Evolutionary conservation across 2,113 vertebrate genomes (phyloP).

Genomic region (Platycercus adscitus): DNA sequence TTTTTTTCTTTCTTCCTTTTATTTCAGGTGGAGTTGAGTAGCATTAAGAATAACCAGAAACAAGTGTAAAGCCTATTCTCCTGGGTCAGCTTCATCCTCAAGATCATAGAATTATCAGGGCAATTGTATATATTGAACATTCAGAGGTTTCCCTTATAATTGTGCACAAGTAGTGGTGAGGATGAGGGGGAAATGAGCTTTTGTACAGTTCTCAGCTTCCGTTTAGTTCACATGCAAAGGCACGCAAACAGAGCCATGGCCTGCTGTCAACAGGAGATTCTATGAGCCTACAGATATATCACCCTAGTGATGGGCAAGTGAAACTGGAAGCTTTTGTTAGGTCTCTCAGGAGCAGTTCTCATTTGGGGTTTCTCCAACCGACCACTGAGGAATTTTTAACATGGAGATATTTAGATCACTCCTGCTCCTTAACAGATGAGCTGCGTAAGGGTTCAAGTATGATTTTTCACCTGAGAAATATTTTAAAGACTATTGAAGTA

Average conservation of each 20-base stretch:
- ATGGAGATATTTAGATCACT: background rate
- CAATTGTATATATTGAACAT: background rate
- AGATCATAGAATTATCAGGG: background rate
- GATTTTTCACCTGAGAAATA: background rate
- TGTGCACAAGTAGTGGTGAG: background rate
- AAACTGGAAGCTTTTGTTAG: background rate
- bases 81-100: background rate
- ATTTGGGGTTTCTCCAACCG: background rate
- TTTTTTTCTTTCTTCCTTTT: background rate
- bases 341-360: background rate
- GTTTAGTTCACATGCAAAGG: background rate
- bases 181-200: background rate
- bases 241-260: background rate
- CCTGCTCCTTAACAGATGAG: background rate
- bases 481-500: background rate
- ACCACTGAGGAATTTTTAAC: background rate
- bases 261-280: background rate
- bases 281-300: background rate
- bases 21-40: background rate
- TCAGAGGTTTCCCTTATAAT: background rate
- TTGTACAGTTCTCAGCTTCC: background rate
- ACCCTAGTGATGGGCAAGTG: background rate
- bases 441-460: background rate
- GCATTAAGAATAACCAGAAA: conserved; percentile 5
- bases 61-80: background rate